Percentiles rank a stretch among this genome's conserved stretches.
phyloP scores from a whole-genome alignment of 2,888 invertebrate genomes.

The Fragum sueziense region DNA sequence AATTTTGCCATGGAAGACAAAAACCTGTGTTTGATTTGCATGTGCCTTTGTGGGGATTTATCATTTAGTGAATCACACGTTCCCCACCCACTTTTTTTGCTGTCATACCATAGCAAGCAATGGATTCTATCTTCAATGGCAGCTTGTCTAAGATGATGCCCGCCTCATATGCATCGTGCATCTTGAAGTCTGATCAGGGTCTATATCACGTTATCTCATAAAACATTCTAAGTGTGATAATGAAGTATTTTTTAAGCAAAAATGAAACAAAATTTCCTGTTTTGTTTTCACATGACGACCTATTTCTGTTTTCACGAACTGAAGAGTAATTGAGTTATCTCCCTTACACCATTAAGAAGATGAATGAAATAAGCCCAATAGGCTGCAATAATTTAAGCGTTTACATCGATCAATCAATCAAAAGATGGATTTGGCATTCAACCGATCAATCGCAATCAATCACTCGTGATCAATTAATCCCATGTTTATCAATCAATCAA shows the following conservation, averaged over 20 bases:
- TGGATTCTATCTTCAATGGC: slow-evolving; percentile 94
- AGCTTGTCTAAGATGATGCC: slow-evolving; percentile 91
- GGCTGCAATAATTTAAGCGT: no score
- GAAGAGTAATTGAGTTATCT: not conserved
- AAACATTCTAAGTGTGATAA: not conserved
- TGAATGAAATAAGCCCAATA: no score
- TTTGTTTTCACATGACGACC: slow-evolving; percentile 53
- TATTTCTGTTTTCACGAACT: slow-evolving; percentile 8
- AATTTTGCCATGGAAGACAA: no score
- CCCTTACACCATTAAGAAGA: not conserved
- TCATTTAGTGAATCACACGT: no score
- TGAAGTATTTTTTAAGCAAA: not conserved
- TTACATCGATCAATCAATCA: no score
- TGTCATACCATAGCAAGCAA: slow-evolving; percentile 93
- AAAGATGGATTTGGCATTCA: no score
- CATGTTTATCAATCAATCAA: no score
- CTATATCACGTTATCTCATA: not conserved
- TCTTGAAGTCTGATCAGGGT: slow-evolving; percentile 76
- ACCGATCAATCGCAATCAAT: no score
- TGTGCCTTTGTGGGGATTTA: no score
- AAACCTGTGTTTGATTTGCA: no score
- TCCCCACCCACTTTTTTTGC: slow-evolving; percentile 7
- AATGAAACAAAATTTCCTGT: slow-evolving; percentile 15
- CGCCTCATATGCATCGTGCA: slow-evolving; percentile 94
- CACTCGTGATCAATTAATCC: no score